Evolutionary conservation across 2,797 vertebrate species (phyloP), one percentile per base, ranked within the genome.

Genomic region (Epinephelus awoara): DNA sequence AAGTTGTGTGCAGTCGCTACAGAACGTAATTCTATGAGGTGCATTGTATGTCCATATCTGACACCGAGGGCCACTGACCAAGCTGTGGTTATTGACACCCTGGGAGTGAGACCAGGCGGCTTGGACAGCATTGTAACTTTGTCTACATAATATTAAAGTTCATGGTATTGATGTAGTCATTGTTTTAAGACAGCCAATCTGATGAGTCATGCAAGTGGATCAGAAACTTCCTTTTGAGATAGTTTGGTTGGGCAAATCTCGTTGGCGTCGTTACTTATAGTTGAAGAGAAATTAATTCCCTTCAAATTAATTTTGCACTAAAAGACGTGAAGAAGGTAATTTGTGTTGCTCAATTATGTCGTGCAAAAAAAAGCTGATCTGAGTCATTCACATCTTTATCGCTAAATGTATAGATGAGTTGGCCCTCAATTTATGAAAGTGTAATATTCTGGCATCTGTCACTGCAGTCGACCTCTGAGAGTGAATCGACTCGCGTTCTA

Each of bases 401-500:
- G 14, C n/a, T 50, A 4, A 14, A 1, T 19, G 5, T 50, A 51
- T 8, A 11, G 18, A 1, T 0, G 34, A 46, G 18, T 15, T 27
- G 29, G 2, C 3, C 19, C 19, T 50, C 14, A 23, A n/a, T 64
- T 44, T 57, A 42, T 34, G 18, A 18, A 11, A 15, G 27, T 29
- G 5, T 29, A 29, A 29, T 29, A 5, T 29, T 29, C 27, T 29
- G 27, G 27, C 27, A 27, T 27, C 27, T 27, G 27, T 70, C 55
- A 15, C 14, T 49, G 34, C 34, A 34, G 34, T 7, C 34, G 4
- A 25, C 18, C 2, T 42, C 17, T 58, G 56, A 54, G 29, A 59
- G 25, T 9, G 25, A 62, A 55, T 8, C 51, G 56, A 78, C 65
- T 40, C 67, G 59, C 12, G 19, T 55, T 80, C 66, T 73, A 14